These are phyloP conservation scores for Bradypodion pumilum DNA, from an alignment of 2,797 vertebrate genomes.

Conservation along the genomic window DNA sequence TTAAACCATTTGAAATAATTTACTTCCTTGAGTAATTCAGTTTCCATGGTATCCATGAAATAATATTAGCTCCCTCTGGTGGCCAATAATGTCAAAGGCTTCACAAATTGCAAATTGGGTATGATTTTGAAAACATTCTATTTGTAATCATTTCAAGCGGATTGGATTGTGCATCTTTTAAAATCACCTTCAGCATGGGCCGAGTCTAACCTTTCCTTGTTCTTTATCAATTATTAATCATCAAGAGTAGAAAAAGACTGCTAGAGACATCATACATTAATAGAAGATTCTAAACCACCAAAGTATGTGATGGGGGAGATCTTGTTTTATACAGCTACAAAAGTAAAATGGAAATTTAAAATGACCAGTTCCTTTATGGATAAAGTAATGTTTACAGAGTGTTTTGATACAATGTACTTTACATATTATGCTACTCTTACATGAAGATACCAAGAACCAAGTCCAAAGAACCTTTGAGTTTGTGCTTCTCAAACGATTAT, in stretches of 20 bases:
- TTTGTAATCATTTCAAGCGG: neutral
- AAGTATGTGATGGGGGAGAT: neutral
- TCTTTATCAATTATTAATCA: neutral
- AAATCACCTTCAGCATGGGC: neutral
- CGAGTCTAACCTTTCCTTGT: neutral
- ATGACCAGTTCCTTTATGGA: neutral
- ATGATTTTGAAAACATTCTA: neutral
- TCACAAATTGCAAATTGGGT: neutral
- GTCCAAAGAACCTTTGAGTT: neutral
- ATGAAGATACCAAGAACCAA: neutral
- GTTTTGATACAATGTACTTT: neutral
- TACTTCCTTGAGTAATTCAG: neutral
- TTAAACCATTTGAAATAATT: neutral
- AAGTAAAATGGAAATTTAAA: neutral
- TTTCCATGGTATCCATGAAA: conserved; percentile 61
- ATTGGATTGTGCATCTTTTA: neutral
- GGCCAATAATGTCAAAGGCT: conserved; percentile 50
- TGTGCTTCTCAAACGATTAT: neutral
- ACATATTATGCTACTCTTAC: too few species aligned
- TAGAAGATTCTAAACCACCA: neutral
- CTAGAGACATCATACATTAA: neutral
- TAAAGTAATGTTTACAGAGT: neutral
- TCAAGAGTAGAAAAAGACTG: neutral
- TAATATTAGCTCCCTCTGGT: conserved; percentile 76
- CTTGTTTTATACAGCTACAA: too few species aligned